Percentiles rank a stretch among this genome's conserved stretches.
phyloP scores from a whole-genome alignment of 1,140 invertebrate species.

The Aphelinus certus region DNA sequence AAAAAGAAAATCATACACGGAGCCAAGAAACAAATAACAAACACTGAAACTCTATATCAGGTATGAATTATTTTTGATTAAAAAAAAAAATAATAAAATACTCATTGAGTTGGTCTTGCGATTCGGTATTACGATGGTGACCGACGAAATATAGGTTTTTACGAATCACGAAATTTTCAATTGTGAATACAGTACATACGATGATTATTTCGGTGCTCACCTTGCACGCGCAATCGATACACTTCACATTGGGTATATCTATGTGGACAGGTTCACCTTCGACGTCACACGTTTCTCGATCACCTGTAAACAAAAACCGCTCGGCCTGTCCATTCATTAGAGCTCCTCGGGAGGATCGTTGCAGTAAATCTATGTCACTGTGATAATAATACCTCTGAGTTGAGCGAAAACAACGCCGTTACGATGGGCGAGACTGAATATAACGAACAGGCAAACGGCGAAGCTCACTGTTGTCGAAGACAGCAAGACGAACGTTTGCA shows the following conservation, averaged over 20 bases:
- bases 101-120: neutral
- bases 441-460: constrained; percentile 1
- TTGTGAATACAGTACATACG: neutral
- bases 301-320: constrained; percentile 44
- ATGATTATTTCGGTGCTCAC: constrained; percentile 41
- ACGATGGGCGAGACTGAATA: neutral
- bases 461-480: constrained; percentile 1
- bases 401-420: constrained; percentile 7
- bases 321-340: neutral
- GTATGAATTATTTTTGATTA: neutral
- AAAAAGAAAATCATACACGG: neutral
- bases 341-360: neutral
- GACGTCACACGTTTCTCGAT: constrained; percentile 52
- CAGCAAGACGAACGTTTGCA: neutral
- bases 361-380: neutral
- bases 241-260: constrained; percentile 54
- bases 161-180: neutral
- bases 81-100: neutral
- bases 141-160: neutral
- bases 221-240: constrained; percentile 58
- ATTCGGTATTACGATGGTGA: no score
- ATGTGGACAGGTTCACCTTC: constrained; percentile 54
- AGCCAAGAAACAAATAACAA: neutral
- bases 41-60: neutral
- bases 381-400: constrained; percentile 2